A percentile compares a stretch with the other conserved stretches of the same genome.
These are phyloP conservation scores for Vanessa atalanta DNA, from an alignment of 1,140 invertebrate genomes.

Conservation along the genomic window DNA sequence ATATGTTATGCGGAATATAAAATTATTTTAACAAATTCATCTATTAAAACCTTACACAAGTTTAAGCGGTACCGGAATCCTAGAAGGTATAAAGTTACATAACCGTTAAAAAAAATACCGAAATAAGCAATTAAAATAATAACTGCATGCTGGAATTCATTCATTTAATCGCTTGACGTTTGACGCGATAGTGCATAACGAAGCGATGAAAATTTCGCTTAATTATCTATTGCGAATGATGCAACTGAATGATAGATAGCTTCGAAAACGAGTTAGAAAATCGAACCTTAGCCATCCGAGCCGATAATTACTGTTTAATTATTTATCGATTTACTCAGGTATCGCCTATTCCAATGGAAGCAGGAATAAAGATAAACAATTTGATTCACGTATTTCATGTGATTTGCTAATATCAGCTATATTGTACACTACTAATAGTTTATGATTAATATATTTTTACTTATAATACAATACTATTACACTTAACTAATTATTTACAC, in stretches of 20 bases:
- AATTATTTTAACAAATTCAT: no score
- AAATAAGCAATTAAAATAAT: conserved; percentile 22
- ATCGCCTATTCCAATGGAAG: neutral
- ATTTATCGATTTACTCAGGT: neutral
- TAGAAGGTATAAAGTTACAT: neutral
- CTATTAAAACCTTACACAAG: no score
- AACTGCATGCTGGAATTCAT: conserved; percentile 6
- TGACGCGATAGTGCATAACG: conserved; percentile 28
- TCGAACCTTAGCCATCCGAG: neutral
- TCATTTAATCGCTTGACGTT: conserved; percentile 12
- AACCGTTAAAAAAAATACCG: neutral
- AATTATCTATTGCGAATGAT: conserved; percentile 18
- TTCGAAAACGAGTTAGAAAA: conserved; percentile 14
- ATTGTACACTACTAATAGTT: no score
- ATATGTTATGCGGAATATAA: no score
- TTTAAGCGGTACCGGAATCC: no score
- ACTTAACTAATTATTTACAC: no score
- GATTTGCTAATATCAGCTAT: no score
- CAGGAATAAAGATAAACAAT: no score
- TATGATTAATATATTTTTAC: no score
- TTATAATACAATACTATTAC: no score
- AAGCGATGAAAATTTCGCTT: conserved; percentile 20
- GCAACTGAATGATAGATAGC: conserved; percentile 21
- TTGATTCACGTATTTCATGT: no score
- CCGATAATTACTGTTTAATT: conserved; percentile 13